These are phyloP conservation scores for Lichenostomus cassidix DNA, from an alignment of 2,113 vertebrate genomes.

Conservation along the genomic window DNA sequence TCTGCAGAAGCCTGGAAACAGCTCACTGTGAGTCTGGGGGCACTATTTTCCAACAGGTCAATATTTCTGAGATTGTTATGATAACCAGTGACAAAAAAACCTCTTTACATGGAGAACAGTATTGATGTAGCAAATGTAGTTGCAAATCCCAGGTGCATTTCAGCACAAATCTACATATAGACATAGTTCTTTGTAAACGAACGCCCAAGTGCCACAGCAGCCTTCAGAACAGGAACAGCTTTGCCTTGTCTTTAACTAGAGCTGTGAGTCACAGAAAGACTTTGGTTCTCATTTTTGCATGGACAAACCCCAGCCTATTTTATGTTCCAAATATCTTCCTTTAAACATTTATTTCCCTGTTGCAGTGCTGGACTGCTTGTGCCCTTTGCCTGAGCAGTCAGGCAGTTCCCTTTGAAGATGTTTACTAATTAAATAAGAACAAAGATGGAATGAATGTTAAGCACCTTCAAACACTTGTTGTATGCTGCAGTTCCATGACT, in stretches of 20 bases:
- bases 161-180: not conserved
- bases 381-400: constrained; percentile 47
- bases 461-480: constrained; percentile 52
- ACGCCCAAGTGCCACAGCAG: not conserved
- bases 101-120: not conserved
- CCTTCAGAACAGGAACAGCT: not conserved
- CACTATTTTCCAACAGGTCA: not conserved
- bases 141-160: not conserved
- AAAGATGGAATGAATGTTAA: constrained; percentile 65
- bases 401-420: constrained; percentile 63
- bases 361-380: constrained; percentile 8
- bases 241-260: not conserved
- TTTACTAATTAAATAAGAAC: constrained; percentile 69
- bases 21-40: not conserved
- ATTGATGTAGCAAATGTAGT: not conserved
- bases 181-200: not conserved
- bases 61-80: not conserved
- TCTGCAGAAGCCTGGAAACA: not conserved
- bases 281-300: constrained; percentile 27
- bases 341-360: constrained; percentile 42
- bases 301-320: not conserved
- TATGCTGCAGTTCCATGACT: constrained; percentile 3
- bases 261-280: constrained; percentile 16
- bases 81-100: not conserved
- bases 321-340: constrained; percentile 28